Conservation (phyloP, 2,113 vertebrate species). For the Grantiella picta region DNA sequence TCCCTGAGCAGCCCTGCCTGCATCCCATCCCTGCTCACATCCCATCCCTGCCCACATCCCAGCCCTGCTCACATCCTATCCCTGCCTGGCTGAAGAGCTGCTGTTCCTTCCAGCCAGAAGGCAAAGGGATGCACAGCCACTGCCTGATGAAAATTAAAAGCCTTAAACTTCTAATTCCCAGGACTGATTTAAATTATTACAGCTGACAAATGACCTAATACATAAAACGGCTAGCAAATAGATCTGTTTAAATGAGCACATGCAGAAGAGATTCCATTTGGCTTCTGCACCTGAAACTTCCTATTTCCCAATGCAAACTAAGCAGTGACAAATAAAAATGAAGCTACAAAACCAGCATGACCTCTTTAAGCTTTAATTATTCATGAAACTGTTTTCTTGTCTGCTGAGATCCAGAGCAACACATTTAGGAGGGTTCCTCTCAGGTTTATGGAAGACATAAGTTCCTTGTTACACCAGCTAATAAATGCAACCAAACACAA, state of each 20-base stretch:
- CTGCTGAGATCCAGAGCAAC: constrained; percentile 16
- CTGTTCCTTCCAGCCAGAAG: neutral
- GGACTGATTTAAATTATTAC: neutral
- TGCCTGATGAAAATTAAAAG: neutral
- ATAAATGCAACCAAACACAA: constrained; percentile 48
- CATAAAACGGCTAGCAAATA: neutral
- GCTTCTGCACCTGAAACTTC: constrained; percentile 14
- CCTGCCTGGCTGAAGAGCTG: neutral
- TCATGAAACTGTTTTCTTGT: constrained; percentile 45
- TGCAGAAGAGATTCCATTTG: neutral
- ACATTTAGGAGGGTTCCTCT: neutral
- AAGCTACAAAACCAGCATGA: neutral
- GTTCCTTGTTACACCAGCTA: constrained; percentile 27
- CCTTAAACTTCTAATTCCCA: constrained; percentile 3
- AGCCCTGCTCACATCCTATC: neutral
- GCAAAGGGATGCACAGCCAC: neutral
- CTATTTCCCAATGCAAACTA: constrained; percentile 36
- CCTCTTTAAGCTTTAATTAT: constrained; percentile 59
- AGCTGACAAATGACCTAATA: constrained; percentile 15
- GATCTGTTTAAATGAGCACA: neutral
- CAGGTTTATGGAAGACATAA: neutral
- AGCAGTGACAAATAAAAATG: constrained; percentile 37
- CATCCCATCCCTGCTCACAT: neutral
- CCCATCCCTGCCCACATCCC: neutral
- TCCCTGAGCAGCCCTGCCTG: neutral